Evolutionary conservation across 2,113 vertebrate genomes (phyloP).

Genomic region (Illadopsis cleaveri): DNA sequence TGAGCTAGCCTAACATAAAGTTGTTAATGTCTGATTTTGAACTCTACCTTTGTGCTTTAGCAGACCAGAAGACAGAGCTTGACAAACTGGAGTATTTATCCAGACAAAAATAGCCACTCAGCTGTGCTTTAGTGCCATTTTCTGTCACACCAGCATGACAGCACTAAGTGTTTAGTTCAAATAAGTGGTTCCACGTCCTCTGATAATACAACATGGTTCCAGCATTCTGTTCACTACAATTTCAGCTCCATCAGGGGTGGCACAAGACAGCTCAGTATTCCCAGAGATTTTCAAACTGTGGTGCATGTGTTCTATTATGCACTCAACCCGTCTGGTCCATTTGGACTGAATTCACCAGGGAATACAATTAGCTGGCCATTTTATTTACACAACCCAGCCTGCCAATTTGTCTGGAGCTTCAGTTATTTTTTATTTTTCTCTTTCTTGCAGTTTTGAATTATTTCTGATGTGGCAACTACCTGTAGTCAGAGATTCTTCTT

Average conservation of each 20-base stretch:
- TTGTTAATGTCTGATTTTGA: conserved; percentile 25
- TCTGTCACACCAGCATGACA: conserved; percentile 85
- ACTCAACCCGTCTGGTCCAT: conserved; percentile 74
- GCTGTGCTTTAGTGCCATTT: conserved; percentile 88
- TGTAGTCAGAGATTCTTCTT: neutral
- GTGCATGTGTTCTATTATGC: conserved; percentile 72
- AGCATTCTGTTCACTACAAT: conserved; percentile 81
- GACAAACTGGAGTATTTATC: conserved; percentile 81
- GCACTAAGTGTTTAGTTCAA: conserved; percentile 88
- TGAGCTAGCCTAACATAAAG: neutral
- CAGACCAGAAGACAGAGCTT: conserved; percentile 43
- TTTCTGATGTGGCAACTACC: neutral
- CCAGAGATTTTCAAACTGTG: conserved; percentile 79
- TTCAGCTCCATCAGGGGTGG: conserved; percentile 74
- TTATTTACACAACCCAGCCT: conserved; percentile 44
- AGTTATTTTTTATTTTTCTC: conserved; percentile 2
- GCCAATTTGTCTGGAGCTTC: conserved; percentile 47
- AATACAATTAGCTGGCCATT: conserved; percentile 65
- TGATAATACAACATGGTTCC: conserved; percentile 87
- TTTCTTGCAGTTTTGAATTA: conserved; percentile 7
- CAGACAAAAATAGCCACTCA: conserved; percentile 81
- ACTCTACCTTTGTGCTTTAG: conserved; percentile 26
- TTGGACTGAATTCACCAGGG: conserved; percentile 71
- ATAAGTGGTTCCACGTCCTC: conserved; percentile 87
- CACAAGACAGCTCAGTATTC: conserved; percentile 75